Percentiles rank a stretch among this genome's conserved stretches.
Conservation (phyloP, 2,797 vertebrate species). For the Meriones psammophilus region DNA sequence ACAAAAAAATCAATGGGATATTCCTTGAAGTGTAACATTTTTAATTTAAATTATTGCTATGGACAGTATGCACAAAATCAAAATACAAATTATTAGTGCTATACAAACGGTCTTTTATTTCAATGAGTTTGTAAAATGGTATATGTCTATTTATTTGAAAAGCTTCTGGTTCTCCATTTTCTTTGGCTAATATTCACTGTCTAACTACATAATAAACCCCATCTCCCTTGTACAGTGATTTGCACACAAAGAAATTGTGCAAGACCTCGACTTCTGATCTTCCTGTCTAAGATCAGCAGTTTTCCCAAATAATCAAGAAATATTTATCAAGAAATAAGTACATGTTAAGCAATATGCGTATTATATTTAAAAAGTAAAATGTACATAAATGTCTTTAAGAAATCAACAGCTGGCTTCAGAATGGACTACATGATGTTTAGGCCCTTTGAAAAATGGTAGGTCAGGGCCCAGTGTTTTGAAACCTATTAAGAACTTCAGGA, state of each 20-base stretch:
- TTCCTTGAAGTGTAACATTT: conserved; percentile 71
- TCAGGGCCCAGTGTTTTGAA: not conserved
- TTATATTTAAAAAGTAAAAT: not conserved
- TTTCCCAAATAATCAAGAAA: conserved; percentile 33
- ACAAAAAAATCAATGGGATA: conserved; percentile 79
- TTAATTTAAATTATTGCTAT: conserved; percentile 79
- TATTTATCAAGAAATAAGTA: conserved; percentile 23
- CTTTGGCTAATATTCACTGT: not conserved
- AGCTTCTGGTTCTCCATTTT: conserved; percentile 62
- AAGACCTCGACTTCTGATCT: not conserved
- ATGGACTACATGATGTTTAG: not conserved
- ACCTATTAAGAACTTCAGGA: not conserved
- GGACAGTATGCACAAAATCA: conserved; percentile 68
- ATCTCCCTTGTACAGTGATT: conserved; percentile 31
- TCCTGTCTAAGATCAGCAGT: not conserved
- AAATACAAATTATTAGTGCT: conserved; percentile 79
- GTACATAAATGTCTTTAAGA: not conserved
- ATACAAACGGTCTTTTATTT: conserved; percentile 46
- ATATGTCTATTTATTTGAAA: conserved; percentile 68
- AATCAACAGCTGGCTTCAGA: not conserved
- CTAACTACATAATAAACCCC: conserved; percentile 26
- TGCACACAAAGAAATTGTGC: not conserved
- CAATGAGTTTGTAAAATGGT: conserved; percentile 57
- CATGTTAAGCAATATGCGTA: not conserved
- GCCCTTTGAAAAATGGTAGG: not conserved